Base-by-base conservation (phyloP, 2,113 vertebrate genomes). In the Peromyscus polionotus region DNA sequence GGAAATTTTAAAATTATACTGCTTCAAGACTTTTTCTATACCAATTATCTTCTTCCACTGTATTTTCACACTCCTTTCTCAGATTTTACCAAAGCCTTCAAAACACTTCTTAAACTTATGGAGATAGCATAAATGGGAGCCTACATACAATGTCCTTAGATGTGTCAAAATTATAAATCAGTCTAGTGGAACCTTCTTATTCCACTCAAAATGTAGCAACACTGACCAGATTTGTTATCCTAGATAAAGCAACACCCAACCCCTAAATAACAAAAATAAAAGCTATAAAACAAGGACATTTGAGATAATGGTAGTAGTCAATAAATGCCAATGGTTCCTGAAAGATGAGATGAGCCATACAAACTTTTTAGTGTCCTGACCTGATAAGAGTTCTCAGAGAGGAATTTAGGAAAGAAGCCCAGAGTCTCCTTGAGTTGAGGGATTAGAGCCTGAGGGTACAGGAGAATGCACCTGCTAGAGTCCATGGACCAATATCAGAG, bases 81-180 rank as follows among this genome's bases (percentile, higher is more conserved):
- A 89, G 2, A 68, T 76, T 94, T 86, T 77, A 6, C 57, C 72
- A 72, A 7, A 59, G 59, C 42, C 2, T 28, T 17, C 6, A n/a
- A 54, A 79, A 92, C 8, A 48, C 72, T 89, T 93, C 7, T 28
- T 93, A 8, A 89, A 8, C 9, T 48, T 17, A 92, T 4, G 3
- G 26, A 10, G 90, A 80, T 4, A 87, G 28, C 54, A 77, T 7
- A 94, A 93, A 61, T 84, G 28, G 5, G 92, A 59, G 26, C 39
- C 51, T 11, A 70, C 1, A 45, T 24, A n/a, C 2, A 96, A 33
- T 57, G 42, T 48, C 87, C 88, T 85, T 51, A 91, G 91, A 67
- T 83, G 61, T 87, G 76, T 93, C 7, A 54, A 94, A 68, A 2
- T 72, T 86, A 81, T 61, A 72, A 93, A 42, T 77, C 28, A 90